Conservation (phyloP, 2,797 vertebrate genomes). For the Anomalospiza imberbis region DNA sequence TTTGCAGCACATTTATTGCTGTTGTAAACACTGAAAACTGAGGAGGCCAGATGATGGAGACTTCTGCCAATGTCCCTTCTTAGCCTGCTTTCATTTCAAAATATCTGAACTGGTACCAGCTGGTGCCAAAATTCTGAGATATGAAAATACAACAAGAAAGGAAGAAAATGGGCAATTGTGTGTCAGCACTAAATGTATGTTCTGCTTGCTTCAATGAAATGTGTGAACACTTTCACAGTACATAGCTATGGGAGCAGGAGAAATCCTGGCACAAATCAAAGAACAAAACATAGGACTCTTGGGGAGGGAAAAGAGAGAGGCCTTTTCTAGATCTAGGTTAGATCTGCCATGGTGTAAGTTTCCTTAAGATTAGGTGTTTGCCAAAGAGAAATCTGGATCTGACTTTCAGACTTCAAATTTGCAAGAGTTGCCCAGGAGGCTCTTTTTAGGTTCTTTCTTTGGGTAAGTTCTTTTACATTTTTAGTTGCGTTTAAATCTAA, state of each 20-base stretch:
- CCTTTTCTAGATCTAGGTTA: not conserved
- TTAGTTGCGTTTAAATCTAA: not conserved
- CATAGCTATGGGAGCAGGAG: not conserved
- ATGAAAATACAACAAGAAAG: not conserved
- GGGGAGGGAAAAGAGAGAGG: not conserved
- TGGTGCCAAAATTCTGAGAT: not conserved
- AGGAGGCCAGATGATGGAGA: not conserved
- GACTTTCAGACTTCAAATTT: not conserved
- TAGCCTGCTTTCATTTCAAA: not conserved
- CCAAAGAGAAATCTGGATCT: not conserved
- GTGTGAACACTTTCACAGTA: not conserved
- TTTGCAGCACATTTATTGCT: slow-evolving; percentile 28
- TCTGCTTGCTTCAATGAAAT: not conserved
- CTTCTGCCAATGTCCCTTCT: not conserved
- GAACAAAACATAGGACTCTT: not conserved
- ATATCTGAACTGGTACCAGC: not conserved
- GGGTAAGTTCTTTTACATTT: not conserved
- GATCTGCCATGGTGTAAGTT: not conserved
- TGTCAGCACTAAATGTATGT: not conserved
- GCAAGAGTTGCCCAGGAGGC: not conserved
- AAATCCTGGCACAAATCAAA: not conserved
- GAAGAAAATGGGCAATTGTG: not conserved
- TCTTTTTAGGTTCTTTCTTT: not conserved
- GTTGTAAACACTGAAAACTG: slow-evolving; percentile 34
- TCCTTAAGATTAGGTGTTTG: not conserved